Evolutionary conservation across 2,888 invertebrate genomes (phyloP).

Genomic region (Hoplodrina ambigua): DNA sequence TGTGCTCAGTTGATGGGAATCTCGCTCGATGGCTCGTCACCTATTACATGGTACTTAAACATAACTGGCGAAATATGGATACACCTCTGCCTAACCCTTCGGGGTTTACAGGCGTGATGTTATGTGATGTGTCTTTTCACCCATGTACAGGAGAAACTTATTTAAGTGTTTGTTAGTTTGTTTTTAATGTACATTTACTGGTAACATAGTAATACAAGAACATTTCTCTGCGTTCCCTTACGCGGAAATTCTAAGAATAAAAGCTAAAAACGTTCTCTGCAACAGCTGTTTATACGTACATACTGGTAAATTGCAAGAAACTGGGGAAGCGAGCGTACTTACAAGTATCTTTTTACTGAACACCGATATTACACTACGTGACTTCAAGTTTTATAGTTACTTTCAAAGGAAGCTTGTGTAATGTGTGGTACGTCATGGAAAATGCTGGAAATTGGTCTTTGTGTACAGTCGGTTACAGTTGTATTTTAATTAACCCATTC

Average conservation of each 20-base stretch:
- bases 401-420: conserved; percentile 14
- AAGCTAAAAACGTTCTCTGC: conserved; percentile 1
- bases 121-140: too few species aligned
- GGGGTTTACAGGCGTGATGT: too few species aligned
- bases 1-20: too few species aligned
- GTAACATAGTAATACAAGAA: neutral
- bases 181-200: neutral
- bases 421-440: conserved; percentile 7
- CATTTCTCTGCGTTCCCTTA: neutral
- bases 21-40: too few species aligned
- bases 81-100: too few species aligned
- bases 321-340: conserved; percentile 27
- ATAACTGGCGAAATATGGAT: too few species aligned
- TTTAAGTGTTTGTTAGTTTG: too few species aligned
- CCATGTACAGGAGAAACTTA: too few species aligned
- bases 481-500: too few species aligned
- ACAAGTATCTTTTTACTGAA: conserved; percentile 44
- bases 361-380: conserved; percentile 51
- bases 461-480: neutral
- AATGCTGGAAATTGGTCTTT: conserved; percentile 1
- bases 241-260: neutral
- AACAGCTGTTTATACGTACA: conserved; percentile 38
- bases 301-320: conserved; percentile 40
- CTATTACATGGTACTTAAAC: too few species aligned
- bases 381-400: conserved; percentile 13